These are phyloP conservation scores for Drosophila falleni DNA, from an alignment of 2,888 invertebrate species.

Conservation along the genomic window DNA sequence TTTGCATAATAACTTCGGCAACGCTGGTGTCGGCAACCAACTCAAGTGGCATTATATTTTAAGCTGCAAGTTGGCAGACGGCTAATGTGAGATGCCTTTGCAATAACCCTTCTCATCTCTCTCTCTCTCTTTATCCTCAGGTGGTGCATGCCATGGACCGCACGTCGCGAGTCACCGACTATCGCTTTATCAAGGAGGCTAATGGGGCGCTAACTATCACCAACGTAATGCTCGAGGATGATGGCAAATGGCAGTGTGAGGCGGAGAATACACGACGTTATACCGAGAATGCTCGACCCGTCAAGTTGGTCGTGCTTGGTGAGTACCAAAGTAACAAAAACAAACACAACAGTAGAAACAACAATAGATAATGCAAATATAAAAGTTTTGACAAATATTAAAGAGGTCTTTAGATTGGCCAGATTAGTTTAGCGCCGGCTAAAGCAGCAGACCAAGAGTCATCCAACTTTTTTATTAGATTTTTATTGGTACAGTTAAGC, in stretches of 20 bases:
- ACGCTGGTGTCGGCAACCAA: constrained; percentile 15
- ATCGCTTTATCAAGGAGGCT: constrained; percentile 85
- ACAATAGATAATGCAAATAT: constrained; percentile 11
- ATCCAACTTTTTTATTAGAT: background rate
- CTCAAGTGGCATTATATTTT: constrained; percentile 62
- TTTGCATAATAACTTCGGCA: constrained; percentile 63
- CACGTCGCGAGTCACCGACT: constrained; percentile 84
- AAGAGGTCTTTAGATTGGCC: constrained; percentile 56
- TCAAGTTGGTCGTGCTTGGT: constrained; percentile 89
- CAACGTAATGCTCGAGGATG: constrained; percentile 88
- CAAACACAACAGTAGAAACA: constrained; percentile 3
- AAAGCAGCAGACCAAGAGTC: background rate
- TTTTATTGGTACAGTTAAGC: background rate
- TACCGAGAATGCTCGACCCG: constrained; percentile 88
- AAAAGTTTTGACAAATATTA: constrained; percentile 63
- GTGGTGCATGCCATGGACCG: constrained; percentile 85
- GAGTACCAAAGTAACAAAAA: constrained; percentile 81
- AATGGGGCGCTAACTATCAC: constrained; percentile 85
- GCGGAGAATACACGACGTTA: constrained; percentile 88
- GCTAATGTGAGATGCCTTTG: constrained; percentile 17
- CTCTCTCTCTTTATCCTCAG: constrained; percentile 53
- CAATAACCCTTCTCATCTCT: background rate
- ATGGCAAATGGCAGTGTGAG: constrained; percentile 91
- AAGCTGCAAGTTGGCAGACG: constrained; percentile 34
- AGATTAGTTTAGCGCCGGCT: background rate